Evolutionary conservation across 2,113 vertebrate genomes (phyloP).

Genomic region (Mus pahari): DNA sequence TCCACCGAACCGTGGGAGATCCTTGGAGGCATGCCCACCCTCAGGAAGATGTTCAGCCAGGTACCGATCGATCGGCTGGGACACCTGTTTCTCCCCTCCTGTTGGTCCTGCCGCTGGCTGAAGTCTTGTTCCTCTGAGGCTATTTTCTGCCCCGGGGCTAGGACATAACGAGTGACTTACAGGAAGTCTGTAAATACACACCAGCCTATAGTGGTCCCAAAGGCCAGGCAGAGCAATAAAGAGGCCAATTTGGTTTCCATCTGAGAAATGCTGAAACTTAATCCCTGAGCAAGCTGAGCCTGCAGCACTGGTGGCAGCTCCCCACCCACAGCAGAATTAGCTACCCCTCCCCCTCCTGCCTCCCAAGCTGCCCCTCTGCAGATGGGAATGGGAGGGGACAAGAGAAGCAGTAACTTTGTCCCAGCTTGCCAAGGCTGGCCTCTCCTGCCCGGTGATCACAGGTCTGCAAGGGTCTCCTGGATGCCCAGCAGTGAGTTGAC

Average conservation of each 20-base stretch:
- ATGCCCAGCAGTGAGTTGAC: neutral
- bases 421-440: neutral
- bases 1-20: neutral
- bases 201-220: constrained; percentile 59
- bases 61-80: neutral
- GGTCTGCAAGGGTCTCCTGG: neutral
- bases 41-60: neutral
- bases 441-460: neutral
- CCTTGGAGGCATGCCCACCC: neutral
- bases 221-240: constrained; percentile 50
- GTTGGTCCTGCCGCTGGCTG: neutral
- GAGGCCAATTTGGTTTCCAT: constrained; percentile 76
- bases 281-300: constrained; percentile 25
- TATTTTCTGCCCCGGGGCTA: constrained; percentile 70
- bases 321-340: constrained; percentile 49
- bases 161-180: constrained; percentile 70
- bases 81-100: neutral
- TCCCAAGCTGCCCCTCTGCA: neutral
- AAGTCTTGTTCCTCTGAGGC: neutral
- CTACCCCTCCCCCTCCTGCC: neutral
- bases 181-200: constrained; percentile 73
- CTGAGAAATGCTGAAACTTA: constrained; percentile 68
- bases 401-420: neutral
- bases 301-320: neutral
- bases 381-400: neutral